Base-by-base conservation (phyloP, 2,888 invertebrate species). In the Phyto melanocephala region DNA sequence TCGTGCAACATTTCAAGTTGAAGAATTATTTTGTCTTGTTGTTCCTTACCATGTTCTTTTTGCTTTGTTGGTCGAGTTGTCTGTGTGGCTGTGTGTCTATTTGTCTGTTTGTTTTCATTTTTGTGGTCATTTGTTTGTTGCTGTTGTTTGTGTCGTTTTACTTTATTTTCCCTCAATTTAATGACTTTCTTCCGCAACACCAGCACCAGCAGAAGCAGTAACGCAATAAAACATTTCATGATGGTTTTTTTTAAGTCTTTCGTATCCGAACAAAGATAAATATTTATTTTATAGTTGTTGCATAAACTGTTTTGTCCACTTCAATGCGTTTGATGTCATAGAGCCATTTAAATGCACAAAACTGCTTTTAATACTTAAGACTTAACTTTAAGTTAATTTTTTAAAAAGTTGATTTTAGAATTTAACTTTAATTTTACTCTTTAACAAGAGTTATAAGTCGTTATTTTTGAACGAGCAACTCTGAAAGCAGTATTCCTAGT, bases 101-200 rank as follows among this genome's bases (percentile, higher is more conserved):
- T 8, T 24, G 24, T 13, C 6, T 20, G 50, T 50, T 37, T 58
- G 47, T 35, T 60, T 71, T 50, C 33, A 37, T 50, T 58, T 22
- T 22, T 50, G 52, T 68, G 52, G 52, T 15, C 24, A 56, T 11
- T 75, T 47, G 54, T 60, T 20, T 58, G 8, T 63, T 47, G 56
- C 40, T 42, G 15, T 47, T 47, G 17, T 28, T 47, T 7, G 8
- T 47, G 17, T 37, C 11, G 52, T 42, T 24, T 67, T 42, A 20
- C 13, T 35, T 15, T 10, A 20, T 24, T 62, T 40, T 40, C 56
- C 60, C 60, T 60, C 60, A 60, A 62, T 62, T 68, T 77, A 77
- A 77, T 77, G 60, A 52, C 52, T 54, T 68, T 62, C 68, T 77
- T 76, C 76, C 67, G 67, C 20, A 68, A 47, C 28, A 7, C 10